phyloP scores from a whole-genome alignment of 2,797 vertebrate genomes.

The Lycodopsis pacificus region DNA sequence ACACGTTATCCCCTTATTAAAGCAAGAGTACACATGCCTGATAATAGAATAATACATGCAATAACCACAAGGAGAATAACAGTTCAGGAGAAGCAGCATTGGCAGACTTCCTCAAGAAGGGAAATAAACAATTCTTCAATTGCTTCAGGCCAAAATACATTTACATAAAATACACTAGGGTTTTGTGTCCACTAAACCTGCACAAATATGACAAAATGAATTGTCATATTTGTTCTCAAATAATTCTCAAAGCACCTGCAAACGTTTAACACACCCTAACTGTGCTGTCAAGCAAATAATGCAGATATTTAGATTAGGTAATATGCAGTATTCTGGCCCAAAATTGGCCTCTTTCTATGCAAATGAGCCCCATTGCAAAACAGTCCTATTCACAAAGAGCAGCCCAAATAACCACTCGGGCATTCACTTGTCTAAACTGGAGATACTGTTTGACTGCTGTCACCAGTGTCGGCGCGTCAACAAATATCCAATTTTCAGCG shows the following conservation, averaged over 20 bases:
- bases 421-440: not conserved
- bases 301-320: not conserved
- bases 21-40: not conserved
- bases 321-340: not conserved
- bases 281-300: not conserved
- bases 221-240: too few species aligned
- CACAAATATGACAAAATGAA: not conserved
- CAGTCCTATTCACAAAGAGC: not conserved
- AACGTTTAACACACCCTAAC: not conserved
- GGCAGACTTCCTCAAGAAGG: not conserved
- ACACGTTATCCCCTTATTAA: not conserved
- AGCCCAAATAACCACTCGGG: not conserved
- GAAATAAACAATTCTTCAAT: slow-evolving; percentile 13
- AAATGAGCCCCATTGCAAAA: not conserved
- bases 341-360: not conserved
- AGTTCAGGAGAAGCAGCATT: not conserved
- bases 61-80: not conserved
- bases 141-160: slow-evolving; percentile 28
- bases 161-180: slow-evolving; percentile 21
- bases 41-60: not conserved
- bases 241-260: not conserved
- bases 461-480: too few species aligned
- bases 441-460: too few species aligned
- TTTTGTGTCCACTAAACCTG: not conserved
- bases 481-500: too few species aligned